These are phyloP conservation scores for Eueides isabella DNA, from an alignment of 1,140 invertebrate genomes.

Conservation along the genomic window DNA sequence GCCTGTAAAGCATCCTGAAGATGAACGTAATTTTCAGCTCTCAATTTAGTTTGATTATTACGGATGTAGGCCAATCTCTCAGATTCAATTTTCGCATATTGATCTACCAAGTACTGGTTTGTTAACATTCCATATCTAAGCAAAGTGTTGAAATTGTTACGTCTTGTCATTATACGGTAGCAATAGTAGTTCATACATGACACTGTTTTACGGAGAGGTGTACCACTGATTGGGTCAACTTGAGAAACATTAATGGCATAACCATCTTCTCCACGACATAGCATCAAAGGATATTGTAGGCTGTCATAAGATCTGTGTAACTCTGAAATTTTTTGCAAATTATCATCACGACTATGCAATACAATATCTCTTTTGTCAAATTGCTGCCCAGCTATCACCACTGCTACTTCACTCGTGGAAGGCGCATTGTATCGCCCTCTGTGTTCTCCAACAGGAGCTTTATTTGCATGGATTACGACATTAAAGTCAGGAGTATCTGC, in stretches of 20 bases:
- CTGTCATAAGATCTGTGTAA: conserved; percentile 45
- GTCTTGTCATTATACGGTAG: conserved; percentile 47
- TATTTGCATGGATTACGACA: conserved; percentile 37
- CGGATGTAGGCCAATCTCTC: conserved; percentile 68
- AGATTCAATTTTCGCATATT: conserved; percentile 78
- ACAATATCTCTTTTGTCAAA: conserved; percentile 47
- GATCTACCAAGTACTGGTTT: no score
- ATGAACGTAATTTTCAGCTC: conserved; percentile 76
- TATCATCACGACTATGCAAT: conserved; percentile 39
- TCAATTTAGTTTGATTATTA: conserved; percentile 77
- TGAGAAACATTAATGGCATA: conserved; percentile 46
- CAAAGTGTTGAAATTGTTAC: conserved; percentile 46
- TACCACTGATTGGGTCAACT: conserved; percentile 39
- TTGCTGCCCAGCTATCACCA: conserved; percentile 44
- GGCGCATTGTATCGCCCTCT: conserved; percentile 45
- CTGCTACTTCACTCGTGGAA: conserved; percentile 45
- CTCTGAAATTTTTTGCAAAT: conserved; percentile 42
- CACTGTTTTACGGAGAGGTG: conserved; percentile 47
- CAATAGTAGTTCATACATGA: conserved; percentile 51
- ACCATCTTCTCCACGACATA: conserved; percentile 47
- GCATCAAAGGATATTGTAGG: conserved; percentile 44
- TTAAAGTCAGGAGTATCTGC: conserved; percentile 38
- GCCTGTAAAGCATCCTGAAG: conserved; percentile 51
- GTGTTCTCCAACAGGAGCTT: conserved; percentile 44
- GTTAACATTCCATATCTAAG: no score